phyloP scores from a whole-genome alignment of 2,113 vertebrate genomes.

The Uropsilus gracilis region DNA sequence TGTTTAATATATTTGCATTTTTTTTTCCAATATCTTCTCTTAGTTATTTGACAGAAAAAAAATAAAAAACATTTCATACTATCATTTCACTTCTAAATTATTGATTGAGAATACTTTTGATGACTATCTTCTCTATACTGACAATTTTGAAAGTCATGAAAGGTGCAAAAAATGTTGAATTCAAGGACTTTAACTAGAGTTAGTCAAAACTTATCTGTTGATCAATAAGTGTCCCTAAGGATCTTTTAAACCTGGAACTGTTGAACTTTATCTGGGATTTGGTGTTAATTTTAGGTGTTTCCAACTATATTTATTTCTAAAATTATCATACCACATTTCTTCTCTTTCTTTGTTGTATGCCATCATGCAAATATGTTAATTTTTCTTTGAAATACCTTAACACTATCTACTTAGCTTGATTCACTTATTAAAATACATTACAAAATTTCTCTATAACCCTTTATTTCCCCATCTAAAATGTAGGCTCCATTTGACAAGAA shows the following conservation, averaged over 20 bases:
- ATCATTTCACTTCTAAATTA: background rate
- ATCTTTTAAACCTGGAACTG: background rate
- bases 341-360: background rate
- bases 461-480: background rate
- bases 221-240: background rate
- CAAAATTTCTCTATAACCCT: constrained; percentile 4
- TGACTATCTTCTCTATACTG: background rate
- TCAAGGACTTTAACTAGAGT: background rate
- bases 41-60: background rate
- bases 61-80: background rate
- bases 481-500: background rate
- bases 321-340: background rate
- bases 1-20: background rate
- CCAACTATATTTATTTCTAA: background rate
- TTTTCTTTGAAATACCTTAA: background rate
- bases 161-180: background rate
- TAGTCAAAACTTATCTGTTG: background rate
- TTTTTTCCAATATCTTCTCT: background rate
- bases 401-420: background rate
- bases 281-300: background rate
- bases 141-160: background rate
- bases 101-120: background rate
- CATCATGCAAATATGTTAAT: background rate
- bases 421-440: background rate
- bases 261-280: background rate